Evolutionary conservation across 2,888 invertebrate species (phyloP).

Genomic region (Apamea epomidion): DNA sequence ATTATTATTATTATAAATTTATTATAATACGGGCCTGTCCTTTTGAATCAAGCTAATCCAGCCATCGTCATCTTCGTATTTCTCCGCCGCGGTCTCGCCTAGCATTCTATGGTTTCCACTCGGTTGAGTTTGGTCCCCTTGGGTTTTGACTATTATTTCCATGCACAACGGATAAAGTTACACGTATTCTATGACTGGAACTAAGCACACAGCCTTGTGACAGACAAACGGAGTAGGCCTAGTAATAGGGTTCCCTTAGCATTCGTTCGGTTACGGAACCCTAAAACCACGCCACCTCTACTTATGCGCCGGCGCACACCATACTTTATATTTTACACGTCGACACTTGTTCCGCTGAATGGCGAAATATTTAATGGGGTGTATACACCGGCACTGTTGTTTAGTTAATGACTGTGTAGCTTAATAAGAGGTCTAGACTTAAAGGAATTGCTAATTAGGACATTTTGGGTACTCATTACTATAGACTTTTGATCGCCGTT

Average conservation of each 20-base stretch:
- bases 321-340: slow-evolving; percentile 40
- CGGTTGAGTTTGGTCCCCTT: no score
- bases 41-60: background rate
- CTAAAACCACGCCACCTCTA: slow-evolving; percentile 32
- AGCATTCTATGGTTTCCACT: no score
- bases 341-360: slow-evolving; percentile 37
- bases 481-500: no score
- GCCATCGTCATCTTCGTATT: no score
- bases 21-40: background rate
- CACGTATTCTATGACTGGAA: no score
- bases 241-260: background rate
- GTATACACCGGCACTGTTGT: background rate
- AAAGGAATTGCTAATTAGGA: slow-evolving; percentile 24
- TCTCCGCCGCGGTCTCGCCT: no score
- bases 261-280: background rate
- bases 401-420: background rate
- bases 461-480: slow-evolving; percentile 6
- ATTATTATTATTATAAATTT: no score
- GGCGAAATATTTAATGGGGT: slow-evolving; percentile 31
- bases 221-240: no score
- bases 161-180: background rate
- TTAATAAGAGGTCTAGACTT: background rate
- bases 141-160: background rate
- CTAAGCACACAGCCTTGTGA: no score
- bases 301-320: slow-evolving; percentile 56